phyloP scores from a whole-genome alignment of 2,113 vertebrate genomes.

The Mormoops blainvillei region DNA sequence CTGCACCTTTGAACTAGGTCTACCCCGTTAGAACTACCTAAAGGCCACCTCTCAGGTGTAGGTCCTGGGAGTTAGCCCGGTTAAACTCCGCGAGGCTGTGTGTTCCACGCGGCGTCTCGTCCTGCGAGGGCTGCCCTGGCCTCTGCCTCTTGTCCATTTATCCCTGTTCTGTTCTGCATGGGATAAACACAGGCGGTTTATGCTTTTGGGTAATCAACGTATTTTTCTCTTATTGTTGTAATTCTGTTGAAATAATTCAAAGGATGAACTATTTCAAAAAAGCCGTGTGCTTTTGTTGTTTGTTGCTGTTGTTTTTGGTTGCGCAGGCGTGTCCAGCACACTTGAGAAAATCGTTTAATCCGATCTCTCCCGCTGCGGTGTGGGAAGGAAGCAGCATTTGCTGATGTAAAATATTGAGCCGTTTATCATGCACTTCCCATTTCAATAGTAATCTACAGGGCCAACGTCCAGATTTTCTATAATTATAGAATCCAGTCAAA shows the following conservation, averaged over 20 bases:
- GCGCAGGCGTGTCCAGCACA: neutral
- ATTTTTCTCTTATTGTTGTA: neutral
- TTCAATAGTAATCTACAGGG: conserved; percentile 7
- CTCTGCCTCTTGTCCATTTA: neutral
- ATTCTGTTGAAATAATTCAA: conserved; percentile 22
- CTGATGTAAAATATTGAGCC: neutral
- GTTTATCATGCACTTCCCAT: conserved; percentile 34
- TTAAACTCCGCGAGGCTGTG: neutral
- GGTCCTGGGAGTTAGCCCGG: neutral
- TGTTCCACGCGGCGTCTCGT: neutral
- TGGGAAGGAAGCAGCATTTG: neutral
- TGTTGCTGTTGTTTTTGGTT: neutral
- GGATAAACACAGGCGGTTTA: neutral
- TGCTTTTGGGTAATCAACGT: neutral
- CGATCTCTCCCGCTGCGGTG: neutral
- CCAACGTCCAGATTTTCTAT: conserved; percentile 47
- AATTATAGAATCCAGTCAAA: conserved; percentile 28
- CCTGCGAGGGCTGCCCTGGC: neutral
- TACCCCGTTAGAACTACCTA: too few species aligned
- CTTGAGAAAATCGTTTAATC: conserved; percentile 29
- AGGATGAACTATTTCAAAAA: neutral
- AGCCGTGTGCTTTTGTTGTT: neutral
- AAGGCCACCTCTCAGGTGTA: neutral
- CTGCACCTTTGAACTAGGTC: neutral
- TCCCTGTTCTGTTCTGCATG: neutral